Base-by-base conservation (phyloP, 2,797 vertebrate genomes). In the Coracias cyanogaster region DNA sequence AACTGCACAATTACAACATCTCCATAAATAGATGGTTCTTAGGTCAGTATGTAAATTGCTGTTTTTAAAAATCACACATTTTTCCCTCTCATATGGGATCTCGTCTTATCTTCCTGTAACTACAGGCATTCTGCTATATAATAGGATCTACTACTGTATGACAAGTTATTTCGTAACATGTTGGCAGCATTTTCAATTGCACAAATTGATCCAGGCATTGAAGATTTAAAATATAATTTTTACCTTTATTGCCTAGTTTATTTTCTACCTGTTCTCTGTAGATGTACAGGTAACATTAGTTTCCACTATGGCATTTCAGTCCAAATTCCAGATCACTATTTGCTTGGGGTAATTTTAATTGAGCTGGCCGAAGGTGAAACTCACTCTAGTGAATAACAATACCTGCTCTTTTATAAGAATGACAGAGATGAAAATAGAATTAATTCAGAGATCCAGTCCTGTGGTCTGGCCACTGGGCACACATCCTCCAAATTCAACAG, bases 401-500 rank as follows among this genome's bases (percentile, higher is more conserved):
- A 90, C 85, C 85, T 93, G 39, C 41, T 89, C 86, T 92, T 93
- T 89, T 67, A 90, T 73, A 84, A 72, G 87, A 96, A 91, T 84
- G 96, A 82, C 87, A 94, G 79, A 86, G 49, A 82, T 76, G 81
- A 94, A 84, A 96, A 94, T 60, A 94, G 95, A 95, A 94, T 91
- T 93, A 86, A 94, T 96, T 93, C 80, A 78, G 87, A 91, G 73
- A 79, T 52, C 70, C 51, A 60, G 48, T 93, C 73, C 49, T 82
- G 37, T 93, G 80, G 89, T 76, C 43, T 94, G 90, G 73, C 94
- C 87, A 94, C 48, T 60, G 60, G 93, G 87, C 85, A 93, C 77
- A 60, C 73, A 52, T 91, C 86, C 46, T 92, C 90, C 31, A 79
- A 86, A 96, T 95, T 90, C 82, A 61, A 81, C 15, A 65, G 72